These are phyloP conservation scores for Eucera pruinosa DNA, from an alignment of 2,888 invertebrate species.

Conservation along the genomic window DNA sequence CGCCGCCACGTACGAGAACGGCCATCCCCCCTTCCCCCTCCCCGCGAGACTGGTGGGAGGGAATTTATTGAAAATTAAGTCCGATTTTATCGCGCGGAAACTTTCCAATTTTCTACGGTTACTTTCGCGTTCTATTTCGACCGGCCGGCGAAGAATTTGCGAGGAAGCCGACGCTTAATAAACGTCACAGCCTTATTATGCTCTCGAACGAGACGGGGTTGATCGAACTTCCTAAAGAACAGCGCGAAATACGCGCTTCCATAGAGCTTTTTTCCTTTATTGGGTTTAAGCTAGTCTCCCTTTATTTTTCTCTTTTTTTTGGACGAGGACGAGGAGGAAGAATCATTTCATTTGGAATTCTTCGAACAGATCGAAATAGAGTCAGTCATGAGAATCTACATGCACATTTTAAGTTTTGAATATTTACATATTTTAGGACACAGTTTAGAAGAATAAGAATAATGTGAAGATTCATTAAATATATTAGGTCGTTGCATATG, in stretches of 20 bases:
- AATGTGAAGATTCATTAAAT: too few relatives aligned
- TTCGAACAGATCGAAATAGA: too few relatives aligned
- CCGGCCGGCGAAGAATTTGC: conserved; percentile 63
- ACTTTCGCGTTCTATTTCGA: conserved; percentile 75
- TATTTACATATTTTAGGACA: too few relatives aligned
- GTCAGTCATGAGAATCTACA: too few relatives aligned
- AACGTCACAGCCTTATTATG: conserved; percentile 58
- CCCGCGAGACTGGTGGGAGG: conserved; percentile 34
- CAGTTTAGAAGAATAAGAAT: too few relatives aligned
- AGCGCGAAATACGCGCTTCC: not conserved
- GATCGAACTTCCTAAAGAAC: conserved; percentile 11
- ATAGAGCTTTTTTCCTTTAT: not conserved
- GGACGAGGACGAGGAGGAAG: too few relatives aligned
- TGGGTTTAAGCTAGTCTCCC: not conserved
- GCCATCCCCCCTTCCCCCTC: conserved; percentile 22
- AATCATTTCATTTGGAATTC: too few relatives aligned
- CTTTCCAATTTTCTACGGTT: conserved; percentile 81
- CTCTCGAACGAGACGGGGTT: conserved; percentile 13
- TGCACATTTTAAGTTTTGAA: too few relatives aligned
- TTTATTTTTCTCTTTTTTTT: not conserved
- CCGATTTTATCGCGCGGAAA: conserved; percentile 82
- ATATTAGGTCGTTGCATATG: too few relatives aligned
- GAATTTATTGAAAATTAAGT: conserved; percentile 82
- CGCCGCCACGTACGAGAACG: conserved; percentile 57
- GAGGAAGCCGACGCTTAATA: conserved; percentile 64